Base-by-base conservation (phyloP, 2,888 invertebrate species). In the Deilephila elpenor region DNA sequence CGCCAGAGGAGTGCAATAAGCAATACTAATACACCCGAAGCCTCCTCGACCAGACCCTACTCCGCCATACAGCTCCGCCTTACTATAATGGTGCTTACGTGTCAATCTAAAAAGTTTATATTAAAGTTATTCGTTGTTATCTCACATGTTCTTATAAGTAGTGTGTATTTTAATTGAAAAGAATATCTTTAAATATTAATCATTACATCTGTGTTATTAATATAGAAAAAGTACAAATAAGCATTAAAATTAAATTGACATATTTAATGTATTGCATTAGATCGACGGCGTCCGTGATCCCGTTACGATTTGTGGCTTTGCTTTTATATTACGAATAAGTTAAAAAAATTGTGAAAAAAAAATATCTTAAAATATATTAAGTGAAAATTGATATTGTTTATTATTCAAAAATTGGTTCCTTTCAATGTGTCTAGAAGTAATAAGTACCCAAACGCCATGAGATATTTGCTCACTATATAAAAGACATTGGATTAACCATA, bases 61-160 rank as follows among this genome's bases (percentile, higher is more conserved):
- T n/a, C 64, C 37, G 64, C 64, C 20, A 20, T 37, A 37, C 44
- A 37, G 19, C 20, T 0, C 37, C 6, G 19, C 0, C 37, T 20
- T 19, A 64, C n/a, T 20, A 62, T 7, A 64, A 44, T 64, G 64
- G 64, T 64, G 64, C 64, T 64, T 64, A 37, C 37, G 37, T 64
- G 64, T 64, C 64, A 64, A 61, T 37, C n/a, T 64, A 64, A 64
- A 44, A 64, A 44, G 44, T 20, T 64, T 64, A 64, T 64, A 64
- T 64, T 64, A 64, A 64, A 64, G 64, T 64, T 64, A 64, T 64
- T 64, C 64, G 64, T 64, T 64, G 64, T 64, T 64, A 64, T 64
- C 37, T 64, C 64, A 64, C 64, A 64, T 20, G 44, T 64, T 64
- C 64, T 61, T 64, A 64, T 64, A 62, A 62, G 34, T 37, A 64